phyloP scores from a whole-genome alignment of 2,888 invertebrate genomes.

The Melanotus villosus region DNA sequence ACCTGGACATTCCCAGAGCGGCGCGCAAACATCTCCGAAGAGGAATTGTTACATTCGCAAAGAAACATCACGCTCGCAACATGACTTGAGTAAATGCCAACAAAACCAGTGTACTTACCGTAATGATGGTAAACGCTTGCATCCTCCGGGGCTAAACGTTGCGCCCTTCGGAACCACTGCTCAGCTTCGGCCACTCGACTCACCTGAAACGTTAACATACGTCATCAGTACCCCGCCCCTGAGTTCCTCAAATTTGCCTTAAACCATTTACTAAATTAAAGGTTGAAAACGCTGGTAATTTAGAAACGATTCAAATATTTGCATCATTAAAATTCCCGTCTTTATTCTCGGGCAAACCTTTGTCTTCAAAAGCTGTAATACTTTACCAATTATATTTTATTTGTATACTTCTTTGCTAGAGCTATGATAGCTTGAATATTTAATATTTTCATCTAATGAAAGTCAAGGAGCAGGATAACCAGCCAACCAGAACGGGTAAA shows the following conservation, averaged over 20 bases:
- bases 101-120: constrained; percentile 73
- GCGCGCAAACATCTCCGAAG: constrained; percentile 55
- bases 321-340: constrained; percentile 37
- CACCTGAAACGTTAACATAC: constrained; percentile 71
- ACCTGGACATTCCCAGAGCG: constrained; percentile 56
- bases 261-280: constrained; percentile 43
- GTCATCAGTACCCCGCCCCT: constrained; percentile 25
- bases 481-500: constrained; percentile 9
- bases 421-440: constrained; percentile 23
- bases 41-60: constrained; percentile 53
- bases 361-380: constrained; percentile 23
- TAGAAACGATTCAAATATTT: constrained; percentile 43
- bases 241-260: constrained; percentile 15
- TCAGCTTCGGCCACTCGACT: constrained; percentile 89
- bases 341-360: constrained; percentile 23
- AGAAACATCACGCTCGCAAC: constrained; percentile 44
- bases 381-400: constrained; percentile 40
- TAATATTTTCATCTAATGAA: constrained; percentile 39
- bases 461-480: constrained; percentile 22
- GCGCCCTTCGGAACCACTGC: constrained; percentile 89
- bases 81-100: constrained; percentile 13
- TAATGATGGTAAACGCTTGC: constrained; percentile 91
- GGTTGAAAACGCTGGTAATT: constrained; percentile 22
- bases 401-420: constrained; percentile 24
- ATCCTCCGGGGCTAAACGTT: constrained; percentile 86